Conservation (phyloP, 2,888 invertebrate species). For the Amorpha juglandis region DNA sequence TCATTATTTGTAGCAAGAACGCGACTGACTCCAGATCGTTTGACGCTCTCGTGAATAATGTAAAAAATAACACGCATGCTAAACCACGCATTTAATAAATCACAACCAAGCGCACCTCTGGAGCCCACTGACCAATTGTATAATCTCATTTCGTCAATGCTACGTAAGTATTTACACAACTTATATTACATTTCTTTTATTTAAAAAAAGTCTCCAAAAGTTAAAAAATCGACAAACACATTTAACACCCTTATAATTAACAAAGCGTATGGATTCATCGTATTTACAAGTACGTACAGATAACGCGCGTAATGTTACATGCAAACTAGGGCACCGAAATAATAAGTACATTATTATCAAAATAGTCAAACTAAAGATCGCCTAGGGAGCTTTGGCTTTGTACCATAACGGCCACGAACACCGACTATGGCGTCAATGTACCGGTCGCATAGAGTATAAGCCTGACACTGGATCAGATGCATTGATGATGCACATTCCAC, state of each 20-base stretch:
- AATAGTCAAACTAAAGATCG: constrained; percentile 47
- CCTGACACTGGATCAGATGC: constrained; percentile 39
- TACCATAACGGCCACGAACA: not conserved
- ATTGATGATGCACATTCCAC: constrained; percentile 33
- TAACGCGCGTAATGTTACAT: constrained; percentile 71
- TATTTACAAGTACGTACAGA: constrained; percentile 76
- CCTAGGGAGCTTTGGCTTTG: constrained; percentile 35
- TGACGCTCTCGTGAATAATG: constrained; percentile 31
- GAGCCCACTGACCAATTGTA: constrained; percentile 50
- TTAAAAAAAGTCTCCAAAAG: constrained; percentile 73
- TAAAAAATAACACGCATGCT: constrained; percentile 28
- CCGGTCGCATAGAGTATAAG: constrained; percentile 38
- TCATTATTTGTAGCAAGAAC: constrained; percentile 25
- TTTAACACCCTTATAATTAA: constrained; percentile 80
- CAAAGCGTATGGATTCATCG: constrained; percentile 83
- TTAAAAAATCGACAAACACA: constrained; percentile 82
- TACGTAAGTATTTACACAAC: constrained; percentile 69
- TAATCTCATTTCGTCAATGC: constrained; percentile 68
- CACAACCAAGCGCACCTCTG: constrained; percentile 57
- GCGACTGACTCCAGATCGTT: constrained; percentile 29
- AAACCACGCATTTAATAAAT: constrained; percentile 44
- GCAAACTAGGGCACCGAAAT: constrained; percentile 75
- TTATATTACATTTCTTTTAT: constrained; percentile 58
- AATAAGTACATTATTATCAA: constrained; percentile 71
- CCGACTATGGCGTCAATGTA: not conserved